phyloP scores from a whole-genome alignment of 2,888 invertebrate genomes.

The Pandemis heparana region DNA sequence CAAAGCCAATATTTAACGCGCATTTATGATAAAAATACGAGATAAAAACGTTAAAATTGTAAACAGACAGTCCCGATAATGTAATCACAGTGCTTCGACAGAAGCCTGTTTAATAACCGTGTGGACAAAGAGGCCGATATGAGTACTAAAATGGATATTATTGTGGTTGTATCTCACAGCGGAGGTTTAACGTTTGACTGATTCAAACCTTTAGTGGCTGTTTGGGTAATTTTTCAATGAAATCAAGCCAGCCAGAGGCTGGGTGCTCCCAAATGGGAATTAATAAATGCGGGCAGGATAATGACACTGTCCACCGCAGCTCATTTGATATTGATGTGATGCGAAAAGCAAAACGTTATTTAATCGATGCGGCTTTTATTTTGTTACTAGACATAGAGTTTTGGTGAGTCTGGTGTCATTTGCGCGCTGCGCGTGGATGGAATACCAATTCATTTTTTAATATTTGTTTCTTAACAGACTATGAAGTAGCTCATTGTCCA shows the following conservation, averaged over 20 bases:
- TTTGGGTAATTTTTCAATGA: constrained; percentile 42
- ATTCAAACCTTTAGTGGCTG: constrained; percentile 41
- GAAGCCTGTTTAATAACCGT: constrained; percentile 34
- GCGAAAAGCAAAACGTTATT: constrained; percentile 41
- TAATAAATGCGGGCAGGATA: constrained; percentile 54
- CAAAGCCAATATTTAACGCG: not conserved
- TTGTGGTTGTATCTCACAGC: constrained; percentile 36
- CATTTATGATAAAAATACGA: not conserved
- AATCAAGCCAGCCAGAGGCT: constrained; percentile 45
- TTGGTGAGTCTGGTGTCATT: not conserved
- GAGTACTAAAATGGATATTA: constrained; percentile 36
- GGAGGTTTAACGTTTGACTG: constrained; percentile 40
- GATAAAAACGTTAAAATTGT: constrained; percentile 19
- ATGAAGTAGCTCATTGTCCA: not conserved
- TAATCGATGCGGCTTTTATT: constrained; percentile 50
- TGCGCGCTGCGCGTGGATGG: not conserved
- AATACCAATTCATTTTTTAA: not conserved
- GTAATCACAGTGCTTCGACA: constrained; percentile 24
- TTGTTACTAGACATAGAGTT: constrained; percentile 36
- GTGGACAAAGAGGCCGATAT: constrained; percentile 34
- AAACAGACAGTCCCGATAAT: constrained; percentile 12
- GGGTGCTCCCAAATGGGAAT: constrained; percentile 48
- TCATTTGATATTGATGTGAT: constrained; percentile 40
- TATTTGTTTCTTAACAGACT: not conserved
- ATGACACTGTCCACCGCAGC: constrained; percentile 47